Evolutionary conservation across 2,797 vertebrate species (phyloP), one percentile per base, ranked within the genome.

Genomic region (Todus mexicanus): DNA sequence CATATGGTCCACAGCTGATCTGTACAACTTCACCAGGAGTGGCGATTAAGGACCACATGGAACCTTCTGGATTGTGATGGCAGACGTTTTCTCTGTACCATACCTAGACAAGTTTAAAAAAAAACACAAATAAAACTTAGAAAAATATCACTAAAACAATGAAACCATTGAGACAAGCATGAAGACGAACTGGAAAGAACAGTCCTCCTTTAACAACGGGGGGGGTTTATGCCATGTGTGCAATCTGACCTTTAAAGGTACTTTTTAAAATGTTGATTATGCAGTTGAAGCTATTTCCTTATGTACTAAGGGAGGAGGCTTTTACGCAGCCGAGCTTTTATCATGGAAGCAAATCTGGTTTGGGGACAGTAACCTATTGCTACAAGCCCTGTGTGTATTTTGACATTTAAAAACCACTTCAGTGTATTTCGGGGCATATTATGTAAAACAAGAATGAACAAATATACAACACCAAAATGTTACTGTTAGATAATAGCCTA

Each of bases 21-120:
- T 99, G 99, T n/a, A 99, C 98, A 42, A 98, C 99, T 95, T 99
- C 99, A 45, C 98, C 98, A 1, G 99, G 99, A 45, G 98, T 97
- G 25, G 95, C 47, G 54, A 99, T 91, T 73, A 98, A 98, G 71
- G 98, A 98, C 99, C 99, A 99, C 0, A 48, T 86, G 2, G 98
- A 98, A 63, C 99, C 99, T 96, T 99, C 99, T 0, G 99, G 99
- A 95, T 98, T 99, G 76, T 98, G 97, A 89, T 98, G 98, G 91
- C 95, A 98, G 92, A 99, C 98, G 4, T 98, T 98, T 79, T 99
- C 98, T 90, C 99, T 98, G 96, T 98, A 99, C 98, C 98, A 99
- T 70, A 99, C 98, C 99, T 99, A 94, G 35, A 48, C 23, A 81
- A 51, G 56, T 92, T 85, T 14, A 3, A 80, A 69, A 75, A 80